Conservation (phyloP, 2,113 vertebrate genomes). For the Paracanthobrama guichenoti region DNA sequence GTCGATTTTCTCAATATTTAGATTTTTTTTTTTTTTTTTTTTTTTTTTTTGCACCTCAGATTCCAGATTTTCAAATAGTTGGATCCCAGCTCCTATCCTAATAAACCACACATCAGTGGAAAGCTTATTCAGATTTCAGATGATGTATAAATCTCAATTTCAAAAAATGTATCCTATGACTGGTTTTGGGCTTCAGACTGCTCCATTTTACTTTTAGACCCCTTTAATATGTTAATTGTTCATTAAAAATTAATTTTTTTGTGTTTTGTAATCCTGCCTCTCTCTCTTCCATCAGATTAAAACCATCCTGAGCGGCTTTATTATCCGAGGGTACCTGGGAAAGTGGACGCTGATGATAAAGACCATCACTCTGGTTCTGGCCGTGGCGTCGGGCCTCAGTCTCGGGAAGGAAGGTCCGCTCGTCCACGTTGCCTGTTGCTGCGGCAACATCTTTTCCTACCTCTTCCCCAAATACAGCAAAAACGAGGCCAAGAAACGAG, state of each 20-base stretch:
- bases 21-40: too few relatives aligned
- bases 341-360: constrained; percentile 99
- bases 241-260: background rate
- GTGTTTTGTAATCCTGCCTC: background rate
- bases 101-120: too few relatives aligned
- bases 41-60: too few relatives aligned
- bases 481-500: constrained; percentile 98
- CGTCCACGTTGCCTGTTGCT: constrained; percentile 98
- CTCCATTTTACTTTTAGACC: too few relatives aligned
- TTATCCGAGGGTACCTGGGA: constrained; percentile 97
- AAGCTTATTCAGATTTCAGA: too few relatives aligned
- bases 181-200: too few relatives aligned
- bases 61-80: too few relatives aligned
- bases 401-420: constrained; percentile 97
- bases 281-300: constrained; percentile 82
- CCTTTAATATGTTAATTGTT: too few relatives aligned
- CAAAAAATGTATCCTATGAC: too few relatives aligned
- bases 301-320: constrained; percentile 98
- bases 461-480: constrained; percentile 99
- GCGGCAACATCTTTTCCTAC: constrained; percentile 99
- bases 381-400: constrained; percentile 95
- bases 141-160: too few relatives aligned
- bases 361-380: constrained; percentile 95
- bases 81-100: too few relatives aligned
- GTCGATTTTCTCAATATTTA: too few relatives aligned